phyloP scores from a whole-genome alignment of 2,113 vertebrate genomes.

The Brachyistius frenatus region DNA sequence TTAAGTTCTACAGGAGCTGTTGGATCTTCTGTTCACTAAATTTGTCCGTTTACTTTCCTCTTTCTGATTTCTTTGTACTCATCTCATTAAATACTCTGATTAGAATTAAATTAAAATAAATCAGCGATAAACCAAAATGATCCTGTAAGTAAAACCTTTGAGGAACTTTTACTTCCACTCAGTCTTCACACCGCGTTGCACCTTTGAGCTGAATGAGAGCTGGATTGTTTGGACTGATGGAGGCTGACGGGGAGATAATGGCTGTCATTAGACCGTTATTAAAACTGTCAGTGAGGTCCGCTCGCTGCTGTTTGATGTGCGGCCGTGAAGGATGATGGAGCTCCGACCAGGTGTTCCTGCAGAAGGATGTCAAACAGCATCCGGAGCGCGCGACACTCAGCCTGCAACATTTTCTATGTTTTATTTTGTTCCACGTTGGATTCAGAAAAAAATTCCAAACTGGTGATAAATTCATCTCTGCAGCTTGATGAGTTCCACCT shows the following conservation, averaged over 20 bases:
- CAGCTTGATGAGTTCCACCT: neutral
- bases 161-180: no score
- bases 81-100: no score
- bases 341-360: conserved; percentile 44
- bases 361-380: neutral
- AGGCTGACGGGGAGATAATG: conserved; percentile 54
- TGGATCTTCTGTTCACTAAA: no score
- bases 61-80: no score
- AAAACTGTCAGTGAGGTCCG: conserved; percentile 44
- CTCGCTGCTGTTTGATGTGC: conserved; percentile 55
- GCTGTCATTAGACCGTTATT: conserved; percentile 62
- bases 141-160: no score
- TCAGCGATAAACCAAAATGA: no score
- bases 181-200: no score
- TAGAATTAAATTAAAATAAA: no score
- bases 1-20: no score
- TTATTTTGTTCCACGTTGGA: neutral
- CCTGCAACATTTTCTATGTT: neutral
- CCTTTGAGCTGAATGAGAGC: conserved; percentile 2
- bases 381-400: no score
- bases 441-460: neutral
- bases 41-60: no score
- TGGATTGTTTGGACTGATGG: conserved; percentile 48
- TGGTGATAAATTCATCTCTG: neutral
- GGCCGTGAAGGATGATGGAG: conserved; percentile 41